Base-by-base conservation (phyloP, 23 tunicate species). In the Halocynthia roretzi region DNA sequence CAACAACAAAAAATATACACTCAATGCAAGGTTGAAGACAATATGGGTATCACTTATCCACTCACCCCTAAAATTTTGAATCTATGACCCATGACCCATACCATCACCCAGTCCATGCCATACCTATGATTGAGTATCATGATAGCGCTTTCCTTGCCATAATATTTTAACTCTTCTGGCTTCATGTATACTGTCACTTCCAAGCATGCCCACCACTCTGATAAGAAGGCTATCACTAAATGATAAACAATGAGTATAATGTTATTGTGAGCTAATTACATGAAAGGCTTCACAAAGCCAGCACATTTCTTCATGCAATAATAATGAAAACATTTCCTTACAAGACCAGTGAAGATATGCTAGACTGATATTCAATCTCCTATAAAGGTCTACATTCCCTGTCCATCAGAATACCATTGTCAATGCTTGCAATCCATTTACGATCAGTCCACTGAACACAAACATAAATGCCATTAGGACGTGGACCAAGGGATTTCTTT, bases 161-260 rank as follows among this genome's bases (percentile, higher is more conserved):
- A 72, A 44, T 67, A 74, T 23, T 71, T 51, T 22, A 64, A 54
- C 21, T 85, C 87, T 6, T 86, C 87, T n/a, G 82, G 85, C n/a
- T 55, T 61, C 6, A 72, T 82, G 54, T 82, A 78, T 52, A 86
- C 6, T 40, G 71, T 83, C 11, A 82, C 74, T 7, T 92, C 84
- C 15, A 86, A 53, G 23, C 71, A 80, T 8, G 92, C 79, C 98
- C 98, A 92, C 98, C 98, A 92, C 62, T 92, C 93, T 14, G 90
- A 82, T 18, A 86, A 51, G 23, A 75, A 78, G 7, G 98, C 92
- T 15, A 92, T 75, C 69, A 92, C 98, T 92, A 62, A 7, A 77
- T 48, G 70, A 53, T 20, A 68, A 54, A 68, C 7, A 54, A 61
- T 48, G 14, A 23, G 21, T 67, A 15, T 18, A 2, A 18, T 22